A percentile compares a stretch with the other conserved stretches of the same genome.
Evolutionary conservation across 2,113 vertebrate species (phyloP).

Genomic region (Camelus dromedarius): DNA sequence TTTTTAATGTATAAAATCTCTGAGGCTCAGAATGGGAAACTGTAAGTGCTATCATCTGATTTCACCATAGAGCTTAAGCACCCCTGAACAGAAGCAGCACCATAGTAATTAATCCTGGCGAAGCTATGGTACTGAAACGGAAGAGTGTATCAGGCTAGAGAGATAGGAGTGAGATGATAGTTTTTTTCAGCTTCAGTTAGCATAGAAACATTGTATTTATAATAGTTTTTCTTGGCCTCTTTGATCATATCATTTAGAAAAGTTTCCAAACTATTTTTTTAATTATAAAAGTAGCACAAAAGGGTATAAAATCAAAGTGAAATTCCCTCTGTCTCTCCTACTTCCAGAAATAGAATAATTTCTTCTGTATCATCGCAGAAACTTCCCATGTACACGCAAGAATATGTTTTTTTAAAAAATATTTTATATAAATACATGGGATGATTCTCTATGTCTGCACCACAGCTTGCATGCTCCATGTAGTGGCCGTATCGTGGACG

Average conservation of each 20-base stretch:
- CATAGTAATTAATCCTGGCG: background rate
- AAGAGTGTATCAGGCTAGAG: background rate
- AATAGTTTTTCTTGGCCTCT: constrained; percentile 19
- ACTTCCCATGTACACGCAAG: background rate
- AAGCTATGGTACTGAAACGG: background rate
- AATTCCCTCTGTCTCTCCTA: background rate
- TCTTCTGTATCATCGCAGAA: constrained; percentile 47
- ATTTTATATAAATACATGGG: background rate
- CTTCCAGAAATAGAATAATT: constrained; percentile 18
- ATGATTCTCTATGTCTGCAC: background rate
- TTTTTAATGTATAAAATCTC: constrained; percentile 75
- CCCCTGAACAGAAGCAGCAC: background rate
- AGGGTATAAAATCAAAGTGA: background rate
- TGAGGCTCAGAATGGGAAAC: constrained; percentile 74
- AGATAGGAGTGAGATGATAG: constrained; percentile 36
- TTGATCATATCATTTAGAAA: constrained; percentile 45
- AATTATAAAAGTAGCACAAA: constrained; percentile 44
- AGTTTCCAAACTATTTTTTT: background rate
- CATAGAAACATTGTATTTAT: constrained; percentile 58
- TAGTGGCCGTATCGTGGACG: background rate
- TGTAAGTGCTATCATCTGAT: constrained; percentile 56
- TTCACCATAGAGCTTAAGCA: background rate
- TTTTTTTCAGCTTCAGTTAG: constrained; percentile 61
- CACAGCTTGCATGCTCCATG: background rate
- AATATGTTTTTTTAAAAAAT: background rate